Percentiles rank a stretch among this genome's conserved stretches.
phyloP scores from a whole-genome alignment of 2,888 invertebrate genomes.

The Drosophila nigricruria region DNA sequence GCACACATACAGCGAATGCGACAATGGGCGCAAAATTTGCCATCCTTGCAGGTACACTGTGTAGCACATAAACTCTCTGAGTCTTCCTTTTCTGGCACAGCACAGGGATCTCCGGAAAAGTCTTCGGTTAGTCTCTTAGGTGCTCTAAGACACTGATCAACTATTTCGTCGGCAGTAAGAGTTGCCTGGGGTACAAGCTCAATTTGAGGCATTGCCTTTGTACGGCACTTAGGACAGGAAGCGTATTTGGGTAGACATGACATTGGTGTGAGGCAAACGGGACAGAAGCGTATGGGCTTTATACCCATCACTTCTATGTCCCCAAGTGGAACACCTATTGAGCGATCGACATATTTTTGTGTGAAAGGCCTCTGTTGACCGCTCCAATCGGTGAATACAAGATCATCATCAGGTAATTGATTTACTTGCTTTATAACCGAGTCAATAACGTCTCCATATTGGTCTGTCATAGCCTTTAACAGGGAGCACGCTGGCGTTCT shows the following conservation, averaged over 20 bases:
- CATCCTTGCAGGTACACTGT: slow-evolving; percentile 71
- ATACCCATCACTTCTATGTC: slow-evolving; percentile 37
- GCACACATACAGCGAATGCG: slow-evolving; percentile 76
- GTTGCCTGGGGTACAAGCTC: slow-evolving; percentile 44
- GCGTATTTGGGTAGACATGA: slow-evolving; percentile 85
- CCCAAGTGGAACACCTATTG: slow-evolving; percentile 45
- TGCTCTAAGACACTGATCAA: slow-evolving; percentile 64
- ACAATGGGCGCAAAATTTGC: slow-evolving; percentile 76
- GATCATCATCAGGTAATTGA: background rate
- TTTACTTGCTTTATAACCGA: slow-evolving; percentile 34
- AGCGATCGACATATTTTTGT: slow-evolving; percentile 3
- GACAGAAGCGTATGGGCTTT: slow-evolving; percentile 75
- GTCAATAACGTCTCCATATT: slow-evolving; percentile 47
- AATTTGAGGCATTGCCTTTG: slow-evolving; percentile 68
- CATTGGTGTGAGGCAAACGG: slow-evolving; percentile 80
- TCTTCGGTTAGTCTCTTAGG: slow-evolving; percentile 20
- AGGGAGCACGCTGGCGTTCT: slow-evolving; percentile 40
- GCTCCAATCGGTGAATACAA: slow-evolving; percentile 4
- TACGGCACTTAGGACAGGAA: slow-evolving; percentile 81
- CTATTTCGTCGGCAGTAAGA: slow-evolving; percentile 74
- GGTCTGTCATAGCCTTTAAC: slow-evolving; percentile 43
- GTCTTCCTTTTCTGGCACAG: background rate
- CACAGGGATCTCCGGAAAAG: slow-evolving; percentile 38
- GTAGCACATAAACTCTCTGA: rapidly evolving
- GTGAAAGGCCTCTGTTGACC: background rate